Conservation (phyloP, 2,888 invertebrate genomes). For the Epirrita christyi region DNA sequence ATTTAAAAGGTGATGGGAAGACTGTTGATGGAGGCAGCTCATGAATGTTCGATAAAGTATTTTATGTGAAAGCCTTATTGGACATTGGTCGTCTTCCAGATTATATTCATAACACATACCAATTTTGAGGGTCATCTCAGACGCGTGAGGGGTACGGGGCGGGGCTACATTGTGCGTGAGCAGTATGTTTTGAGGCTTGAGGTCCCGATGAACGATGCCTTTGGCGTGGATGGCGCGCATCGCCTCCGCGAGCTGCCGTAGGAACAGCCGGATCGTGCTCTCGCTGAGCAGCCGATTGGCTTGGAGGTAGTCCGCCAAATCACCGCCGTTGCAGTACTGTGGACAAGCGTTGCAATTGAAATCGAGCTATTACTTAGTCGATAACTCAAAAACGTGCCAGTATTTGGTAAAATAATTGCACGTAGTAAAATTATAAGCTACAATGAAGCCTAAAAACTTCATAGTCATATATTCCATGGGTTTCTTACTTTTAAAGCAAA, state of each 20-base stretch:
- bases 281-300: conserved; percentile 98
- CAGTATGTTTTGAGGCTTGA: conserved; percentile 99
- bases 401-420: conserved; percentile 10
- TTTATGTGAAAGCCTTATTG: no score
- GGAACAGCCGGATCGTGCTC: conserved; percentile 97
- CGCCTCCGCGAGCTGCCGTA: conserved; percentile 98
- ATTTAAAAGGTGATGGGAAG: no score
- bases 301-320: conserved; percentile 98
- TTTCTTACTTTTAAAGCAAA: conserved; percentile 3
- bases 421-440: neutral
- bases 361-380: no score
- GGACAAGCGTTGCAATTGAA: neutral
- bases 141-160: conserved; percentile 87
- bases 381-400: no score
- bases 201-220: conserved; percentile 99
- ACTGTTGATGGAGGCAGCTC: no score
- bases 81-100: no score
- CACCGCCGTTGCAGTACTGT: conserved; percentile 99
- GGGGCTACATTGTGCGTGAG: conserved; percentile 91
- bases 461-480: neutral
- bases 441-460: neutral
- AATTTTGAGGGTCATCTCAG: conserved; percentile 97
- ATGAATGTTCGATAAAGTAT: no score
- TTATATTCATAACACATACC: conserved; percentile 86
- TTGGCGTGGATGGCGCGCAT: conserved; percentile 98